These are phyloP conservation scores for Eudorcas thomsonii DNA, from an alignment of 2,113 vertebrate genomes.

Conservation along the genomic window DNA sequence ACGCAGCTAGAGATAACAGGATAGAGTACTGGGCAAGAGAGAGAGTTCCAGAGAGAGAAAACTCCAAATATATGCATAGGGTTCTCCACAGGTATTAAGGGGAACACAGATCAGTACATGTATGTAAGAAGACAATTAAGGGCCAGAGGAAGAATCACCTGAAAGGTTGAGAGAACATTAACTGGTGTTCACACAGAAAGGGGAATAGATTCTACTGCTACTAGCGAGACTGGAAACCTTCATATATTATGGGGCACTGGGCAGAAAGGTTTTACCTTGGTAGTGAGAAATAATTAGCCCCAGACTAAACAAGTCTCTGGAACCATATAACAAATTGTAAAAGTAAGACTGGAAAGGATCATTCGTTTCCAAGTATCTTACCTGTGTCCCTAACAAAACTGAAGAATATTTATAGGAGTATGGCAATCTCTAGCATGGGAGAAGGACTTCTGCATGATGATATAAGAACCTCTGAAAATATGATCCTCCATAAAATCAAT, in stretches of 20 bases:
- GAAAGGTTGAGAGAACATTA: neutral
- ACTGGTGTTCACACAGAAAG: neutral
- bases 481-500: neutral
- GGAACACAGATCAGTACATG: neutral
- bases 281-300: neutral
- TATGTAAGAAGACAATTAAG: neutral
- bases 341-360: neutral
- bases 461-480: neutral
- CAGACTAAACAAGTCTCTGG: neutral
- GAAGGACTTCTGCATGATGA: neutral
- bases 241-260: neutral
- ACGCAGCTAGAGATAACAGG: neutral
- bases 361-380: neutral
- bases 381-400: neutral
- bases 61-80: neutral
- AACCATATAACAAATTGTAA: neutral
- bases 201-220: neutral
- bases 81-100: neutral
- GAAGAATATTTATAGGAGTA: slow-evolving; percentile 21
- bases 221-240: neutral
- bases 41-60: neutral
- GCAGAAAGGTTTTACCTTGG: neutral
- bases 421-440: neutral
- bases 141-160: neutral
- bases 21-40: neutral